Base-by-base conservation (phyloP, 2,888 invertebrate genomes). In the Yponomeuta evonymella region DNA sequence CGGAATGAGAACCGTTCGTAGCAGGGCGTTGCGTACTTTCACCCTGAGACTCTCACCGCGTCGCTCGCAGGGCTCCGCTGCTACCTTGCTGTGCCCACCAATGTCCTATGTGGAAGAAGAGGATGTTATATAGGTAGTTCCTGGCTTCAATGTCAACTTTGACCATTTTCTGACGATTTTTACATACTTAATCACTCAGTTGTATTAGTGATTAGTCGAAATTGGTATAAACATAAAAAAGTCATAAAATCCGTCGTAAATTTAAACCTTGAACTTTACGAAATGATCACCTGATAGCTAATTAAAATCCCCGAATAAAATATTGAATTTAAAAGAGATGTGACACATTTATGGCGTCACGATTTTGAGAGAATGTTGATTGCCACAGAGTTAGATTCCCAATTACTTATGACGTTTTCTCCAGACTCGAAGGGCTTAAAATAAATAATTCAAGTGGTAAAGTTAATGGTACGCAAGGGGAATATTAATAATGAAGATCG, bases 1-100 rank as follows among this genome's bases (percentile, higher is more conserved):
- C 63, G 86, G 87, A 86, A 87, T 88, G 86, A 89, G 88, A 88
- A 89, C 88, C 86, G 83, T 79, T 86, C 84, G 84, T 86, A 88
- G 87, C 86, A 88, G 88, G 89, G 87, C 85, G 83, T 84, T 80
- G 85, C 66, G 69, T 81, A 88, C 89, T 90, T 90, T 89, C 89
- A 84, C 71, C 88, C 82, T 72, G 76, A 73, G 76, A 76, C 75
- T 79, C 77, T 74, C 74, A 75, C 75, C 75, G 78, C 81, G 82
- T 83, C 81, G 82, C 79, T 43, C 83, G 78, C 76, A 67, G 68
- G 62, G n/a, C 70, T 71, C 71, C 67, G 48, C 58, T 8, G 62
- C 43, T 12, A 62, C 63, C 69, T 15, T 8, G 30, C 69, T 5
- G 11, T 43, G 5, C 51, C 15, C 51, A 15, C 12, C 51, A 15